Percentiles rank a stretch among this genome's conserved stretches.
phyloP scores from a whole-genome alignment of 2,797 vertebrate genomes.

The Eulemur coronatus region DNA sequence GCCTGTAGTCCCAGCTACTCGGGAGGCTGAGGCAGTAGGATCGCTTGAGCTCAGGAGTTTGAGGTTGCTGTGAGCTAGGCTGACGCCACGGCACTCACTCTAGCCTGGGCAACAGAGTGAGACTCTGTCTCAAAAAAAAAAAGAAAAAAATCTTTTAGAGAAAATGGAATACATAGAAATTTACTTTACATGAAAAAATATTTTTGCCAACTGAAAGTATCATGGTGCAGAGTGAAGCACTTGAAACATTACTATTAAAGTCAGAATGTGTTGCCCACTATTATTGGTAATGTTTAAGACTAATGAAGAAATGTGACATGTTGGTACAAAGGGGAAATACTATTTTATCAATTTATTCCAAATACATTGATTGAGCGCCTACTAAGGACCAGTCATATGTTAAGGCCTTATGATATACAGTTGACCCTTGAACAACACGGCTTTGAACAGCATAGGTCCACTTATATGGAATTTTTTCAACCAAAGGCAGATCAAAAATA shows the following conservation, averaged over 20 bases:
- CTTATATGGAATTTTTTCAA: background rate
- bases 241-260: background rate
- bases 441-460: background rate
- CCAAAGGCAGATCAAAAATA: background rate
- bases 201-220: background rate
- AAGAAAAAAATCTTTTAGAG: constrained; percentile 52
- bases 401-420: background rate
- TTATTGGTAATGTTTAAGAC: background rate
- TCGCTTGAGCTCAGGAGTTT: no score
- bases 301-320: background rate
- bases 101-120: no score
- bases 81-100: no score
- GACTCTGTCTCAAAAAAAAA: no score
- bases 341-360: background rate
- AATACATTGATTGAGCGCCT: background rate
- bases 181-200: constrained; percentile 18
- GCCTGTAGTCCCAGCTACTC: no score
- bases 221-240: background rate
- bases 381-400: background rate
- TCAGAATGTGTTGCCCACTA: background rate
- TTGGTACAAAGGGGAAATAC: background rate
- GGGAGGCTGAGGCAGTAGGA: no score
- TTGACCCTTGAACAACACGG: background rate
- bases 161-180: constrained; percentile 40
- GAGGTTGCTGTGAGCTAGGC: no score